Base-by-base conservation (phyloP, 2,797 vertebrate species). In the Catostomus latipinnis region DNA sequence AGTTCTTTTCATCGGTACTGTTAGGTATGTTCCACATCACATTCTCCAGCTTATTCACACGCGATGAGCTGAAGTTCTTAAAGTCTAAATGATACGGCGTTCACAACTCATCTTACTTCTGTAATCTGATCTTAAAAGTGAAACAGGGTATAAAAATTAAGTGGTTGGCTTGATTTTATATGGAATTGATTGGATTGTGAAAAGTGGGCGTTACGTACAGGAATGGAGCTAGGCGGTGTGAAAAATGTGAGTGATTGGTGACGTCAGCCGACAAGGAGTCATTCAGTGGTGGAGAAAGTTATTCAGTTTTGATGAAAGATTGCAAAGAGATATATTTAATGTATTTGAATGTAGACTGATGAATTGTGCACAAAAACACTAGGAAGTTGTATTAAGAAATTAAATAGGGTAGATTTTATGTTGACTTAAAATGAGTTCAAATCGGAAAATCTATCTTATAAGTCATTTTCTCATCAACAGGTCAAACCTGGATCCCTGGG, bases 401-500 rank as follows among this genome's bases (percentile, higher is more conserved):
- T 13, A 13, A 61, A 22, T 16, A 8, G 4, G 56, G 34, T 34
- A 3, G 34, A 34, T 16, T 58, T 8, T 16, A 8, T 8, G 14
- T 60, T 22, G 0, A 22, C 10, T 22, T 18, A 18, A 10, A 22
- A 34, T 43, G 1, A 7, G 0, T n/a, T 46, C 11, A n/a, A n/a
- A 8, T n/a, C 6, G 34, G 18, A 34, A 61, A 0, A 12, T 63
- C 61, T 12, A 5, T 12, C 22, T 43, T 62, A 34, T 13, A 61
- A 34, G 8, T 43, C 22, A 63, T 68, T 53, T 62, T 71, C 46
- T 61, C 11, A 14, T 11, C 34, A 7, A 70, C 74, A 97, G 96
- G 88, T 94, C 91, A 78, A 96, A 96, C 87, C 89, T 96, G 73
- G 95, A 97, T 76, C 95, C 96, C 0, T 94, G 93, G 89, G 90